Evolutionary conservation across 2,888 invertebrate species (phyloP).

Genomic region (Drosophila sordidula): DNA sequence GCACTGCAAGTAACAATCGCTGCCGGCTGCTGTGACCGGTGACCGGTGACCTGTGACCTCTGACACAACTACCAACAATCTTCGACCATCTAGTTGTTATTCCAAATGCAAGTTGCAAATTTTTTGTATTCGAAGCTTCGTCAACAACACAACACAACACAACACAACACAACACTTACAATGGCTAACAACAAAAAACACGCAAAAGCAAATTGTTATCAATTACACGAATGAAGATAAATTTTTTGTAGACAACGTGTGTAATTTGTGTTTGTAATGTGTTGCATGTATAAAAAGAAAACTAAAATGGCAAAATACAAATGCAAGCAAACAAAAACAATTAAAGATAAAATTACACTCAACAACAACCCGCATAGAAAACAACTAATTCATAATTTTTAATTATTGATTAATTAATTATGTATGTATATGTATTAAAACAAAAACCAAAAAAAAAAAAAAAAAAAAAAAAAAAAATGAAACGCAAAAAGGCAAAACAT

Average conservation of each 20-base stretch:
- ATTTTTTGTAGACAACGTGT: slow-evolving; percentile 65
- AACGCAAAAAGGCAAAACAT: slow-evolving; percentile 37
- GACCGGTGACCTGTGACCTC: slow-evolving; percentile 20
- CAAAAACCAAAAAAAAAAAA: slow-evolving; percentile 35
- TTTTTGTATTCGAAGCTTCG: slow-evolving; percentile 35
- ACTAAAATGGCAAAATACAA: slow-evolving; percentile 30
- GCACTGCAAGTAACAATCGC: slow-evolving; percentile 25
- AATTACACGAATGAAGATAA: slow-evolving; percentile 44
- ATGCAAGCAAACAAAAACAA: slow-evolving; percentile 28
- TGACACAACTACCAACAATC: slow-evolving; percentile 5
- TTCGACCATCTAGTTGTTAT: slow-evolving; percentile 35
- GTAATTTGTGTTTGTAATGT: slow-evolving; percentile 67
- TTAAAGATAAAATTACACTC: slow-evolving; percentile 17
- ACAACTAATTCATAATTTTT: slow-evolving; percentile 70
- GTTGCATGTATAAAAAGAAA: slow-evolving; percentile 54
- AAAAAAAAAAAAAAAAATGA: slow-evolving; percentile 23
- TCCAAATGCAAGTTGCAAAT: slow-evolving; percentile 38
- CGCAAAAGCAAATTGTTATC: slow-evolving; percentile 49
- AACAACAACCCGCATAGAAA: slow-evolving; percentile 25
- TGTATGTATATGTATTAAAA: slow-evolving; percentile 66
- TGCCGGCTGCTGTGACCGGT: slow-evolving; percentile 16
- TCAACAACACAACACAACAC: slow-evolving; percentile 10
- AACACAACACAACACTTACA: slow-evolving; percentile 13
- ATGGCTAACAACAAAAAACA: slow-evolving; percentile 32
- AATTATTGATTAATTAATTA: slow-evolving; percentile 78